phyloP scores from a whole-genome alignment of 2,797 vertebrate species.

The Oceanodroma leucorhoa region DNA sequence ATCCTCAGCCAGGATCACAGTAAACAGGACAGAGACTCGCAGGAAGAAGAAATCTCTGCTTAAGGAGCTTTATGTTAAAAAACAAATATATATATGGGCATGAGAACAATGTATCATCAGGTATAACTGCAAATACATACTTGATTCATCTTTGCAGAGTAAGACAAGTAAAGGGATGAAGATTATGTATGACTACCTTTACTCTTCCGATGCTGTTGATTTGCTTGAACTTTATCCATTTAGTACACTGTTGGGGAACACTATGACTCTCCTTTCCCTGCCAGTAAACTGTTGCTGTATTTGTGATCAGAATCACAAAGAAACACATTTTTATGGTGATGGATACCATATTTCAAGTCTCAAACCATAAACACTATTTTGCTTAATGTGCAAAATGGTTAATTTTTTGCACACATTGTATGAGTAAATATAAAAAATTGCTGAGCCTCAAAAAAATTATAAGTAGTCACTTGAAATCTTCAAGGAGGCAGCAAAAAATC shows the following conservation, averaged over 20 bases:
- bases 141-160: not conserved
- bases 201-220: not conserved
- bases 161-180: not conserved
- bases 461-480: conserved; percentile 4
- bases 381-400: not conserved
- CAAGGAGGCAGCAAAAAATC: conserved; percentile 12
- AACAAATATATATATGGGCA: not conserved
- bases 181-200: not conserved
- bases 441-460: not conserved
- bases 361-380: not conserved
- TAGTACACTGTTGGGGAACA: not conserved
- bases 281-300: not conserved
- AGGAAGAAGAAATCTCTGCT: not conserved
- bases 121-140: not conserved
- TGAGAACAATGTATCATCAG: not conserved
- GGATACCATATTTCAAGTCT: not conserved
- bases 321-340: not conserved
- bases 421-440: conserved; percentile 14
- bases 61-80: not conserved
- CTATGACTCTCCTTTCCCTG: not conserved
- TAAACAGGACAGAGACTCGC: not conserved
- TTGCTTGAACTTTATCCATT: not conserved
- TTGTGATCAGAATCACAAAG: not conserved
- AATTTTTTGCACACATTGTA: not conserved
- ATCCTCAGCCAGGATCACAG: not conserved